Conservation (phyloP, 2,888 invertebrate species). For the Linyphia triangularis region DNA sequence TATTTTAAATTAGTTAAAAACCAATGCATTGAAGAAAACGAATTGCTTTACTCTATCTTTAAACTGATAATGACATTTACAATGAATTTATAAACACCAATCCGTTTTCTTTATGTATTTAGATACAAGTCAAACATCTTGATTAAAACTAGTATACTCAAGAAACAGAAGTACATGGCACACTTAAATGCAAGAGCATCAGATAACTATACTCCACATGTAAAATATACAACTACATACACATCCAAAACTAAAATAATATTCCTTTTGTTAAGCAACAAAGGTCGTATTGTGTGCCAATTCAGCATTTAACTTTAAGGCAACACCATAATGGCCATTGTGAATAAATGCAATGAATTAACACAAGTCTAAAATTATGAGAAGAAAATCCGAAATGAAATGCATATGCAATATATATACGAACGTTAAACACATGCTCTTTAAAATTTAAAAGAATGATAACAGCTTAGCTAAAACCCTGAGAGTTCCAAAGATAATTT, state of each 20-base stretch:
- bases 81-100: neutral
- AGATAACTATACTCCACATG: neutral
- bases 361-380: neutral
- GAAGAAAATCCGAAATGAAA: neutral
- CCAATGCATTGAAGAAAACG: neutral
- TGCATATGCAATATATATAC: neutral
- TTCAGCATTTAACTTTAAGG: neutral
- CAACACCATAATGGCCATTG: neutral
- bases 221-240: neutral
- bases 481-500: constrained; percentile 1
- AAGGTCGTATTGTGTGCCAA: neutral
- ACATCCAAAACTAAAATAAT: neutral
- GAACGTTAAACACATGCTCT: neutral
- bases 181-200: neutral
- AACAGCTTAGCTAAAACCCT: constrained; percentile 9
- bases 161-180: constrained; percentile 24
- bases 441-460: neutral
- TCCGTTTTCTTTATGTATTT: neutral
- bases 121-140: neutral
- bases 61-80: neutral
- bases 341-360: neutral
- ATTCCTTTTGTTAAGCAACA: neutral
- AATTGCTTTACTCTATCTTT: too few species aligned
- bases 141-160: neutral
- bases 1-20: neutral